Conservation (phyloP, 2,113 vertebrate species). For the Hippopotamus amphibius region DNA sequence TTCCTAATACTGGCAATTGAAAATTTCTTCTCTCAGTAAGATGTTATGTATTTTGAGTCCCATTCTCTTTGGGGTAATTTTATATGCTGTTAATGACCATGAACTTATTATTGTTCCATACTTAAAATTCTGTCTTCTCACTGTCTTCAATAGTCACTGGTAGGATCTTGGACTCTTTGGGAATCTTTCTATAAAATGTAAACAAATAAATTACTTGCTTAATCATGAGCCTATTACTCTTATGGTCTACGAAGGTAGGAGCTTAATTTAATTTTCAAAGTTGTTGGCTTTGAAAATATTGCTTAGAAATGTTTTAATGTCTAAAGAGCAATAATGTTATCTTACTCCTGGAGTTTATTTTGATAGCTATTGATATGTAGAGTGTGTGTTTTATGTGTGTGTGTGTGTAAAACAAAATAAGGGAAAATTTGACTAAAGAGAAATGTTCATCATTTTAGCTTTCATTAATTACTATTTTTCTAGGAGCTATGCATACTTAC, state of each 20-base stretch:
- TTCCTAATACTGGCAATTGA: constrained; percentile 26
- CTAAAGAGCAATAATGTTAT: not conserved
- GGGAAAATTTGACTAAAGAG: not conserved
- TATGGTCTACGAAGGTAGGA: not conserved
- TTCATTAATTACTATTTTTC: constrained; percentile 12
- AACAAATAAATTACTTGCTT: not conserved
- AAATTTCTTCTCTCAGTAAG: not conserved
- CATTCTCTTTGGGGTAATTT: constrained; percentile 1
- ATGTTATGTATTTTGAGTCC: not conserved
- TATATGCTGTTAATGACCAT: not conserved
- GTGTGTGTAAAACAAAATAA: not conserved
- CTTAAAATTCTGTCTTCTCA: not conserved
- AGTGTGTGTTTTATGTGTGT: not conserved
- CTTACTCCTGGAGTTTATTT: constrained; percentile 13
- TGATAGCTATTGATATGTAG: constrained; percentile 10
- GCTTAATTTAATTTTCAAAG: constrained; percentile 43
- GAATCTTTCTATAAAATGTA: constrained; percentile 41
- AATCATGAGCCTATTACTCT: not conserved
- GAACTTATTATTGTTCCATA: not conserved
- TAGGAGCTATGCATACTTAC: not conserved
- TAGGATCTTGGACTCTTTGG: constrained; percentile 6
- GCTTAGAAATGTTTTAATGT: not conserved
- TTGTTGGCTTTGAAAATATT: constrained; percentile 38
- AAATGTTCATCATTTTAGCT: not conserved
- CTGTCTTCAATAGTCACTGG: not conserved